phyloP scores from a whole-genome alignment of 2,888 invertebrate species.

The Brachyptera risi region DNA sequence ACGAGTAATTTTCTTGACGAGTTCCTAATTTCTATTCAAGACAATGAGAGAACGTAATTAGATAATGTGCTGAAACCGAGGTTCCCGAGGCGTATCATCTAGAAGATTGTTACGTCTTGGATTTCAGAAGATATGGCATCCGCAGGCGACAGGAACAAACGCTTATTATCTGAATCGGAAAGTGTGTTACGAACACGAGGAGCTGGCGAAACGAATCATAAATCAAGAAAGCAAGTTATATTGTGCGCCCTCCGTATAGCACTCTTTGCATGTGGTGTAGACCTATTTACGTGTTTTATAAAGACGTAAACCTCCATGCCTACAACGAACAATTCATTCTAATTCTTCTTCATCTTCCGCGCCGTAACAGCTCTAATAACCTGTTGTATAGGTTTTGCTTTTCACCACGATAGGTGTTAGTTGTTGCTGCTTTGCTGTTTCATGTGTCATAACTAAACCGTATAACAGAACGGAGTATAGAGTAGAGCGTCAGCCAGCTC shows the following conservation, averaged over 20 bases:
- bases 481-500: no score
- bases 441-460: no score
- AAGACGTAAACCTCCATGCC: no score
- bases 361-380: not conserved
- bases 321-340: not conserved
- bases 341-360: not conserved
- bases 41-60: not conserved
- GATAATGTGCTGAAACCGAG: conserved; percentile 2
- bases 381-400: no score
- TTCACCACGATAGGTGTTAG: no score
- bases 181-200: not conserved
- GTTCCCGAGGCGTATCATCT: not conserved
- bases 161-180: not conserved
- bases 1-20: not conserved
- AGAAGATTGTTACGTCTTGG: not conserved
- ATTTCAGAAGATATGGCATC: not conserved
- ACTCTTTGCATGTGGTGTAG: no score
- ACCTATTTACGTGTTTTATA: no score
- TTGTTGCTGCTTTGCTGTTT: no score
- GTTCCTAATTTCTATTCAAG: not conserved
- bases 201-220: not conserved
- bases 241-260: no score
- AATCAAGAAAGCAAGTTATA: no score
- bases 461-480: no score
- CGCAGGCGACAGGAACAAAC: not conserved